Evolutionary conservation across 2,797 vertebrate species (phyloP), one percentile per base, ranked within the genome.

Genomic region (Chelon labrosus): DNA sequence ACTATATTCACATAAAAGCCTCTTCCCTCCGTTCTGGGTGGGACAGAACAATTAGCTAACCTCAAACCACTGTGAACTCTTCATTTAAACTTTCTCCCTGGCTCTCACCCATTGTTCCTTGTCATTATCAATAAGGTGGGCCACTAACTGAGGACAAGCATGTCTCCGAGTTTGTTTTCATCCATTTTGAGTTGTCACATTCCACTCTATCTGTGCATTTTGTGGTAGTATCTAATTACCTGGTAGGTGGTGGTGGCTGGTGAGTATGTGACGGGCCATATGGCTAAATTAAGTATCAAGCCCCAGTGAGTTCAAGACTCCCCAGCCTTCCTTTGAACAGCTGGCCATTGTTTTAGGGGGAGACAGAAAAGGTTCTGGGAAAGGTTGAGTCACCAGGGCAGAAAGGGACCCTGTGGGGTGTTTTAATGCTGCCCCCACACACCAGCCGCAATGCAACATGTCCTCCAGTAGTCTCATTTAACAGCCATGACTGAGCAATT

Each of bases 271-370:
- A 83, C 57, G 53, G 55, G 63, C 77, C 88, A 87, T 86, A 85
- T 89, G 85, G 80, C 80, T 80, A 73, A 81, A 76, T 64, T 62
- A 65, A 76, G 65, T 85, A 89, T 87, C 75, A 69, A 79, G 69
- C 55, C 70, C 66, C 56, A 25, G 57, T 69, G 60, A 51, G 65
- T 38, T 70, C 71, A 63, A 83, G 73, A 53, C 68, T 74, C 72
- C 73, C 80, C 41, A 65, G 67, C 62, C 63, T 49, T 64, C 55
- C 55, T 82, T 64, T 63, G 70, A 63, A 91, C 88, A 93, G 86
- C 91, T 93, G 89, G 73, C 66, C 69, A 89, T 89, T 92, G 91
- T 93, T 90, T 85, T 78, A 71, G 70, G 64, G 38, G 13, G 70
- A 83, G 70, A 76, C 82, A 62, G 56, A 74, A 62, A 75, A 56